Base-by-base conservation (phyloP, 1,140 invertebrate genomes). In the Drosophila eugracilis region DNA sequence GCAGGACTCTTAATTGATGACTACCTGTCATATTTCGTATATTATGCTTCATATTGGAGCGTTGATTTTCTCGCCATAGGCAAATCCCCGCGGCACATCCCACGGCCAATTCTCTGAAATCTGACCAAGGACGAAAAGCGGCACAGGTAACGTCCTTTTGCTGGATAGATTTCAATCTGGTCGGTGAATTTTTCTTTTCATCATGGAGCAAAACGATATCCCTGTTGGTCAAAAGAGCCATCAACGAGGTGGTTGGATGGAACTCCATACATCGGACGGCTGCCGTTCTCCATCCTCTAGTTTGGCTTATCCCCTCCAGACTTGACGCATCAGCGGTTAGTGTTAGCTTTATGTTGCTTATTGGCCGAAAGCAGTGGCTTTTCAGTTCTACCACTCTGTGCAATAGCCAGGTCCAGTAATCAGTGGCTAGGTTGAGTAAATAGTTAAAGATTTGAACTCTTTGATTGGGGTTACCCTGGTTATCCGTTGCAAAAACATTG, bases 31-130 rank as follows among this genome's bases (percentile, higher is more conserved):
- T 21, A 21, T 42, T 5, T 3, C 39, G 34, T 32, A 76, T 54
- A 14, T 62, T 39, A 6, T 10, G 7, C 2, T 48, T 19, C n/a
- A 21, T 10, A 12, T 22, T 24, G 17, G 41, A 21, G 0, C 24
- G 7, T 2, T 32, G 6, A 26, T 10, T 37, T 10, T 30, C 6
- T 10, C 12, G 9, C 77, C 77, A 79, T 5, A 75, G 6, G 14
- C 12, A 70, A 10, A 79, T 45, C 0, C 77, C 77, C 1, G n/a
- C 21, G 0, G 37, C 47, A 32, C 70, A 60, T 2, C 77, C 77
- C 32, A 79, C 63, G 2, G 77, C 77, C 28, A 75, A 3, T 4
- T 57, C 39, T 4, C 15, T n/a, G n/a, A 69, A 10, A 4, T 15
- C 0, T 28, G 60, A 47, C 57, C 57, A 62, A 0, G 77, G 76